Conservation (phyloP, 2,888 invertebrate species). For the Mystacides longicornis region DNA sequence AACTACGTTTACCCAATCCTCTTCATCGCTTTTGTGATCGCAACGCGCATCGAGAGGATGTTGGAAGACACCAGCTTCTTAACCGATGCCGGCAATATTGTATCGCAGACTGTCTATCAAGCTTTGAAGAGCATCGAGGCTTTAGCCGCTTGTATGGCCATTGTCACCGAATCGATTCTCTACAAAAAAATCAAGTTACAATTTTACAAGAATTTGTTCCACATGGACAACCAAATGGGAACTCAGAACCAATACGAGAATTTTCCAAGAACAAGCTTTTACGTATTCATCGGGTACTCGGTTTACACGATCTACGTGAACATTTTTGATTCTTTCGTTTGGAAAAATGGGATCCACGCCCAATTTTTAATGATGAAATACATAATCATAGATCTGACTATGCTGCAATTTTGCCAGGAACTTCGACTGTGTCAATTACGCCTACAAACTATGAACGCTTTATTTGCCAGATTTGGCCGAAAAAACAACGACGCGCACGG, state of each 20-base stretch:
- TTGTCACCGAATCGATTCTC: slow-evolving; percentile 4
- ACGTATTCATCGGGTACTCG: not conserved
- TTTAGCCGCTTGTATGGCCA: slow-evolving; percentile 1
- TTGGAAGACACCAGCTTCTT: not conserved
- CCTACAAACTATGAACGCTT: slow-evolving; percentile 4
- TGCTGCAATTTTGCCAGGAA: slow-evolving; percentile 10
- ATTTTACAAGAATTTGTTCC: slow-evolving; percentile 3
- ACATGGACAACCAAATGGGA: slow-evolving; percentile 2
- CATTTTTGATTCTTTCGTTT: slow-evolving; percentile 3
- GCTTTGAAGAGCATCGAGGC: slow-evolving; percentile 4
- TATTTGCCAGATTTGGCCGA: not conserved
- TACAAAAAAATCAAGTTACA: slow-evolving; percentile 4
- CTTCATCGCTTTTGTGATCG: not conserved
- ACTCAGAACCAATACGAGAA: not conserved
- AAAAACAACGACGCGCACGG: not conserved
- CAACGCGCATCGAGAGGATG: slow-evolving; percentile 10
- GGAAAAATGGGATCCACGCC: slow-evolving; percentile 6
- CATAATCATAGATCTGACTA: slow-evolving; percentile 2
- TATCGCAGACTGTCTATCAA: slow-evolving; percentile 3
- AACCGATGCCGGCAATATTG: not conserved
- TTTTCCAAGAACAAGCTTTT: not conserved
- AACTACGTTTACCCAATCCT: not conserved
- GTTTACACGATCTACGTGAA: not conserved
- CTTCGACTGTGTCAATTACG: slow-evolving; percentile 6
- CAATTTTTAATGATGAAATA: not conserved